These are phyloP conservation scores for Phoxinus phoxinus DNA, from an alignment of 2,113 vertebrate genomes.

Conservation along the genomic window DNA sequence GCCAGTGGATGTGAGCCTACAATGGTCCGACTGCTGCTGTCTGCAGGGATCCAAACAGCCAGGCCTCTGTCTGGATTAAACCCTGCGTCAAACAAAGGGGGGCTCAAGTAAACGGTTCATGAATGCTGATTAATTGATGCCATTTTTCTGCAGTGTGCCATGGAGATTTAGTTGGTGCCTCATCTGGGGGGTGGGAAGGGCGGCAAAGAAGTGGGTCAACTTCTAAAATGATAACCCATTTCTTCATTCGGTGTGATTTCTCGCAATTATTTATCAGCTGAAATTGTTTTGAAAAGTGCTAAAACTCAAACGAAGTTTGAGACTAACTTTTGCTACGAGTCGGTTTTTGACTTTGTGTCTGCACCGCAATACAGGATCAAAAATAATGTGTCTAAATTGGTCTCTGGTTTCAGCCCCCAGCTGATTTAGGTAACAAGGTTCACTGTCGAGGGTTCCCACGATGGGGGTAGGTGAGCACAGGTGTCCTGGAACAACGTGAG, in stretches of 20 bases:
- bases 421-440: slow-evolving; percentile 69
- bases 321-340: no score
- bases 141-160: slow-evolving; percentile 80
- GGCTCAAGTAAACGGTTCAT: slow-evolving; percentile 83
- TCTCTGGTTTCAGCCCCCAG: slow-evolving; percentile 18
- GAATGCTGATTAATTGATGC: slow-evolving; percentile 86
- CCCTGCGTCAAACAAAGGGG: slow-evolving; percentile 76
- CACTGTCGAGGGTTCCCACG: slow-evolving; percentile 72
- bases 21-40: slow-evolving; percentile 77
- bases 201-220: slow-evolving; percentile 50
- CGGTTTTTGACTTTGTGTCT: no score
- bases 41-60: slow-evolving; percentile 78
- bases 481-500: slow-evolving; percentile 82
- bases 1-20: slow-evolving; percentile 78
- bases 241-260: not conserved
- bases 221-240: slow-evolving; percentile 39
- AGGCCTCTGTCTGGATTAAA: slow-evolving; percentile 81
- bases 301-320: not conserved
- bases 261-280: not conserved
- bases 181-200: slow-evolving; percentile 9
- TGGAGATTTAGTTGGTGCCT: slow-evolving; percentile 72
- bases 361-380: not conserved
- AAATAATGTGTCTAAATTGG: slow-evolving; percentile 25
- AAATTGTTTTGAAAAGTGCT: not conserved
- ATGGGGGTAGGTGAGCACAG: slow-evolving; percentile 81